A percentile compares a stretch with the other conserved stretches of the same genome.
These are phyloP conservation scores for Achroia grisella DNA, from an alignment of 1,140 invertebrate species.

Conservation along the genomic window DNA sequence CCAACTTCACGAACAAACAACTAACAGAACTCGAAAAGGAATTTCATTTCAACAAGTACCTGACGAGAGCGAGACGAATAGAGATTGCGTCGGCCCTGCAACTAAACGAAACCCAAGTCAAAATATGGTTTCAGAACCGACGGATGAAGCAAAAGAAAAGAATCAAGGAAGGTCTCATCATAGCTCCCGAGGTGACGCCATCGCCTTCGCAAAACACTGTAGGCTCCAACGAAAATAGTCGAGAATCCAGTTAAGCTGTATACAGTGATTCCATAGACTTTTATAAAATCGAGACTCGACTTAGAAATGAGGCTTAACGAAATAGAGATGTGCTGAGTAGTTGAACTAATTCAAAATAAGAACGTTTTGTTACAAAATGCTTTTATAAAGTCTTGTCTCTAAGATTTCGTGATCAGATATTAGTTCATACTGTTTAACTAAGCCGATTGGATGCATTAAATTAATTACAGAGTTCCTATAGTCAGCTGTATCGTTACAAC, in stretches of 20 bases:
- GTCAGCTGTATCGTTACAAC: no score
- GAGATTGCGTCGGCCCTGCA: conserved; percentile 97
- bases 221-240: conserved; percentile 77
- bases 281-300: no score
- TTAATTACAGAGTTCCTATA: no score
- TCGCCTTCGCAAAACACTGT: conserved; percentile 45
- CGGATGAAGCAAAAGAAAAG: conserved; percentile 96
- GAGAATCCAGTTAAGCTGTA: conserved; percentile 74
- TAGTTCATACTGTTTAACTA: no score
- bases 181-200: conserved; percentile 57
- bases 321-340: no score
- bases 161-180: conserved; percentile 89
- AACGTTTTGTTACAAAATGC: no score
- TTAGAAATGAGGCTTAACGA: no score
- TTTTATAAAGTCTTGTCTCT: no score
- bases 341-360: no score
- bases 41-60: conserved; percentile 99
- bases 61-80: conserved; percentile 95
- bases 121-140: conserved; percentile 95
- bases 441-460: no score
- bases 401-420: no score
- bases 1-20: conserved; percentile 99
- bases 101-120: conserved; percentile 96
- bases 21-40: conserved; percentile 99
- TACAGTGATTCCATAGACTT: no score